These are phyloP conservation scores for Petrolisthes cinctipes DNA, from an alignment of 2,888 invertebrate species.

Conservation along the genomic window DNA sequence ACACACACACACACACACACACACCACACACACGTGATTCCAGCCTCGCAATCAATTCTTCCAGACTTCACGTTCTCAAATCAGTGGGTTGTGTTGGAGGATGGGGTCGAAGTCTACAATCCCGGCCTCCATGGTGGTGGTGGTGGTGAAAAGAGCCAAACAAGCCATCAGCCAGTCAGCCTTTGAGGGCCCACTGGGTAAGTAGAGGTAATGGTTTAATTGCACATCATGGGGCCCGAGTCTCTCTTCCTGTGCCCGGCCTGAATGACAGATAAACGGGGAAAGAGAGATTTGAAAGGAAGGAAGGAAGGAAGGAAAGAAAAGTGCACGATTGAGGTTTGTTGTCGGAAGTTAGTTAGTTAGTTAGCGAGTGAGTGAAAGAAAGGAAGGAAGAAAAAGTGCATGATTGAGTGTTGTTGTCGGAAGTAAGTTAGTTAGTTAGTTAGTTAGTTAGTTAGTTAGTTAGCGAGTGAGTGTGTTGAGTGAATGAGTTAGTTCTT, in stretches of 20 bases:
- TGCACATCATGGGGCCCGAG: too few relatives aligned
- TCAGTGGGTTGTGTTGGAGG: too few relatives aligned
- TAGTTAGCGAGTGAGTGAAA: background rate
- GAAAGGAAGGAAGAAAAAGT: background rate
- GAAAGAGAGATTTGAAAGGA: background rate
- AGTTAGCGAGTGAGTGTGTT: background rate
- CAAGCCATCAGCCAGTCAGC: too few relatives aligned
- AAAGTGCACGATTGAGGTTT: background rate
- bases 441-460: background rate
- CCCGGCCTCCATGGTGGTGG: too few relatives aligned
- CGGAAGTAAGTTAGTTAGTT: background rate
- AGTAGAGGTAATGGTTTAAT: too few relatives aligned
- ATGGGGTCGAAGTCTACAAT: too few relatives aligned
- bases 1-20: background rate
- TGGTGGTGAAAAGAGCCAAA: too few relatives aligned
- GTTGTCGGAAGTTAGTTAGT: background rate
- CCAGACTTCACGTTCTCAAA: too few relatives aligned
- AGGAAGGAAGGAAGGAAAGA: constrained; percentile 7
- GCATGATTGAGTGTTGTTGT: background rate
- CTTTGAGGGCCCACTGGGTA: too few relatives aligned
- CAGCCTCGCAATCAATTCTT: too few relatives aligned
- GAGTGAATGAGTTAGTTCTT: too few relatives aligned
- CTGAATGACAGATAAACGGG: background rate
- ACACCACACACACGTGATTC: too few relatives aligned
- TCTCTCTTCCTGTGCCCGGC: background rate